Evolutionary conservation across 2,113 vertebrate genomes (phyloP), one percentile per base, ranked within the genome.

Genomic region (Galeopterus variegatus): DNA sequence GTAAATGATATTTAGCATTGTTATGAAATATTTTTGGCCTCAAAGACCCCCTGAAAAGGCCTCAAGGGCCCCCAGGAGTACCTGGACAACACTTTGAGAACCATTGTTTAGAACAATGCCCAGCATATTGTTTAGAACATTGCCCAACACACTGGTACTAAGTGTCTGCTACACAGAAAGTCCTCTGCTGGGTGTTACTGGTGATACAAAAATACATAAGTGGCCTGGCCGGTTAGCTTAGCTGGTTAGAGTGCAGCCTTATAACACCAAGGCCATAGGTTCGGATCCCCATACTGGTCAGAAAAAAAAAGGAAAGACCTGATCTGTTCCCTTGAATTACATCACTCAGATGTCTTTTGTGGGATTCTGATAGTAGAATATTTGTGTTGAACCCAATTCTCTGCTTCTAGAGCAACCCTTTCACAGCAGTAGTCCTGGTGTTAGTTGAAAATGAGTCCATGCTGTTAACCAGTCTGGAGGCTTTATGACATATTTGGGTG

Each of bases 321-420:
- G 41, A 31, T 5, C 36, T 28, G 6, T 6, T 2, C 33, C 19
- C 9, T 69, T 41, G 28, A 70, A 33, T 80, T 65, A 21, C 50
- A 84, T 18, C 31, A 69, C 64, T 48, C 56, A 88, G 88, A 41
- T 4, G 17, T 8, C 72, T 79, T 58, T 81, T 54, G 17, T 41
- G 24, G 5, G n/a, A 54, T 50, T 58, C 50, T 36, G 72, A 36
- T 28, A 19, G 41, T 41, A 91, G 65, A 72, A 70, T 72, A 75
- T 86, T 91, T 72, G 33, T 69, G 52, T 87, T 94, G 36, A 81
- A 17, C 56, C 31, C 45, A 19, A 81, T 58, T 80, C 23, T 95
- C 50, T 88, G 64, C 90, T 95, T 93, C 79, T 83, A 6, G 4
- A 89, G 69, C 94, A 93, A n/a, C 36, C 36, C 18, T 83, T 15